Percentiles rank a stretch among this genome's conserved stretches.
Evolutionary conservation across 2,113 vertebrate genomes (phyloP).

Genomic region (Sceloporus undulatus): DNA sequence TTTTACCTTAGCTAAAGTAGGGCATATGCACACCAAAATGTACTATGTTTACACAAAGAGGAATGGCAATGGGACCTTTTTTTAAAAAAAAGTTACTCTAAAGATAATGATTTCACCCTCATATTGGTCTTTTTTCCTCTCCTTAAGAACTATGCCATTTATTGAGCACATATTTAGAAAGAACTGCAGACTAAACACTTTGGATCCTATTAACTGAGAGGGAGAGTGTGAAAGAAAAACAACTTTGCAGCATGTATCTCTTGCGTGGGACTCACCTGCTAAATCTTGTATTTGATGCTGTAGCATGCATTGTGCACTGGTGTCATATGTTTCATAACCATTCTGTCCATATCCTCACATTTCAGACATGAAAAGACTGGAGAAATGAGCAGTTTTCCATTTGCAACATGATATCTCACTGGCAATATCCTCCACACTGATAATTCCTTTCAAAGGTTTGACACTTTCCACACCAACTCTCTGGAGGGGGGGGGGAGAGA

Average conservation of each 20-base stretch:
- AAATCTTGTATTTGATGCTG: rapidly evolving
- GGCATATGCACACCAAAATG: neutral
- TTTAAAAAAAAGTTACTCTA: neutral
- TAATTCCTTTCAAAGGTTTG: slow-evolving; percentile 5
- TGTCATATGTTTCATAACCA: neutral
- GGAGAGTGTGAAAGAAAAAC: neutral
- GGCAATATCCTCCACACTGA: neutral
- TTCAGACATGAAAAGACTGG: neutral
- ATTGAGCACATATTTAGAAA: rapidly evolving
- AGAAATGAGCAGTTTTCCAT: neutral
- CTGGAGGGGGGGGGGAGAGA: neutral
- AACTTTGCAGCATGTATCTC: rapidly evolving
- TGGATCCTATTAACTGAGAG: rapidly evolving
- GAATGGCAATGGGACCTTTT: neutral
- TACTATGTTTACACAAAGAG: neutral
- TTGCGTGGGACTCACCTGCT: rapidly evolving
- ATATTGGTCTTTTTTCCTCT: neutral
- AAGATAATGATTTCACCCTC: slow-evolving; percentile 5
- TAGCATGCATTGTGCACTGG: rapidly evolving
- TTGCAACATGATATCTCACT: neutral
- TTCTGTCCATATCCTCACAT: neutral
- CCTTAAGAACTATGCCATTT: rapidly evolving
- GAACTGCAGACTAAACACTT: rapidly evolving
- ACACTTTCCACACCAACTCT: neutral
- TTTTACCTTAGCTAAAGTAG: neutral